These are phyloP conservation scores for Brachionus asplanchnoidis DNA, from an alignment of 1,140 invertebrate genomes.

Conservation along the genomic window DNA sequence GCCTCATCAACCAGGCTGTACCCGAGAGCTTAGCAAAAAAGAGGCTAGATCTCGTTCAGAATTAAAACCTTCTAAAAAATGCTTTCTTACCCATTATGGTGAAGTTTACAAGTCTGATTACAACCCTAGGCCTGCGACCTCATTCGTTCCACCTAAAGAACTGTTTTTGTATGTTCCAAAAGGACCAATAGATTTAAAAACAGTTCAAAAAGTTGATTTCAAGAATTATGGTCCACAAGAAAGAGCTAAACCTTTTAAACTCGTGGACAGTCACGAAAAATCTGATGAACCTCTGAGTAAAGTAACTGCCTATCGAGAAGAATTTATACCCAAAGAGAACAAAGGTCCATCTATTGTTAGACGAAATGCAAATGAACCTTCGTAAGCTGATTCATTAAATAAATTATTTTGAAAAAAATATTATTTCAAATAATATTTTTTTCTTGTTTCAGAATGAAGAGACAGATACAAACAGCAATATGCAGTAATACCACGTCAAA, in stretches of 20 bases:
- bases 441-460: slow-evolving; percentile 2
- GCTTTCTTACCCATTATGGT: not conserved
- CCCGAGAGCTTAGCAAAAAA: not conserved
- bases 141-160: not conserved
- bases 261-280: not conserved
- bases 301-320: not conserved
- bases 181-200: slow-evolving; percentile 9
- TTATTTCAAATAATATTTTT: too few relatives aligned
- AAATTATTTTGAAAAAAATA: not conserved
- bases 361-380: slow-evolving; percentile 1
- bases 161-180: not conserved
- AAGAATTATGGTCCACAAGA: not conserved
- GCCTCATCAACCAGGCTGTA: not conserved
- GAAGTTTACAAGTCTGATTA: slow-evolving; percentile 15
- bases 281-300: not conserved
- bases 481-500: not conserved
- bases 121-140: not conserved
- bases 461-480: not conserved
- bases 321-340: slow-evolving; percentile 6
- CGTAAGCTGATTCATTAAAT: not conserved
- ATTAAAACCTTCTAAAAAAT: not conserved
- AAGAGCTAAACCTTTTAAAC: not conserved
- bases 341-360: not conserved
- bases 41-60: not conserved
- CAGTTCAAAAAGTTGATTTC: slow-evolving; percentile 14